Conservation (phyloP, 1,140 invertebrate genomes). For the Pararge aegeria region DNA sequence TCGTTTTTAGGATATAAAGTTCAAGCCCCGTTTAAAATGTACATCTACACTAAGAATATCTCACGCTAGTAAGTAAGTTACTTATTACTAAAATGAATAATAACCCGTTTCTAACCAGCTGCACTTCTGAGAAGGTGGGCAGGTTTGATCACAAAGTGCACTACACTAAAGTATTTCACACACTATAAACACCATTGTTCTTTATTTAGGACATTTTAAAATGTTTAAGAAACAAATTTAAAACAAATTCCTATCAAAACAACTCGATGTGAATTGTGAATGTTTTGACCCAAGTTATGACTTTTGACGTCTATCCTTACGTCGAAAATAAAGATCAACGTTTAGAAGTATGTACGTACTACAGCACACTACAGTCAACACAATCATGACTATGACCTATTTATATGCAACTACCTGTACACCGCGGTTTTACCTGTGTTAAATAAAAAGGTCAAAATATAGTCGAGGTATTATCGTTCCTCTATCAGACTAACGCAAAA, state of each 20-base stretch:
- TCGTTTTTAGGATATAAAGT: background rate
- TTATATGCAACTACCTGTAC: no score
- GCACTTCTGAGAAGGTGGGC: slow-evolving; percentile 41
- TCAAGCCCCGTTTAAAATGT: background rate
- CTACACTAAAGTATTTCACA: slow-evolving; percentile 29
- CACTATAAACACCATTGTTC: slow-evolving; percentile 33
- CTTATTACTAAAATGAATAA: slow-evolving; percentile 32
- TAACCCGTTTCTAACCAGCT: slow-evolving; percentile 51
- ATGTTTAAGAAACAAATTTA: slow-evolving; percentile 21
- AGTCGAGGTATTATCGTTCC: no score
- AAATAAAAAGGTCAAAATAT: no score
- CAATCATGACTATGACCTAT: no score
- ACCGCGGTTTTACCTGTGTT: no score
- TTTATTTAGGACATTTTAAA: slow-evolving; percentile 20
- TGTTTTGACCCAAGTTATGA: slow-evolving; percentile 65
- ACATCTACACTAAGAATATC: slow-evolving; percentile 3
- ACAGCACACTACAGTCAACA: no score
- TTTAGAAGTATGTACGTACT: no score
- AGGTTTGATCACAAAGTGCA: slow-evolving; percentile 32
- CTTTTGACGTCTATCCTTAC: background rate
- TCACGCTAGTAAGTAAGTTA: slow-evolving; percentile 8
- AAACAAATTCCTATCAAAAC: slow-evolving; percentile 46
- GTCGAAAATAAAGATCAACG: no score
- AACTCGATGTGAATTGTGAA: slow-evolving; percentile 36
- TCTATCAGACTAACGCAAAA: no score